Evolutionary conservation across 2,797 vertebrate species (phyloP), one percentile per base, ranked within the genome.

Genomic region (Poeciliopsis paucimaculata): DNA sequence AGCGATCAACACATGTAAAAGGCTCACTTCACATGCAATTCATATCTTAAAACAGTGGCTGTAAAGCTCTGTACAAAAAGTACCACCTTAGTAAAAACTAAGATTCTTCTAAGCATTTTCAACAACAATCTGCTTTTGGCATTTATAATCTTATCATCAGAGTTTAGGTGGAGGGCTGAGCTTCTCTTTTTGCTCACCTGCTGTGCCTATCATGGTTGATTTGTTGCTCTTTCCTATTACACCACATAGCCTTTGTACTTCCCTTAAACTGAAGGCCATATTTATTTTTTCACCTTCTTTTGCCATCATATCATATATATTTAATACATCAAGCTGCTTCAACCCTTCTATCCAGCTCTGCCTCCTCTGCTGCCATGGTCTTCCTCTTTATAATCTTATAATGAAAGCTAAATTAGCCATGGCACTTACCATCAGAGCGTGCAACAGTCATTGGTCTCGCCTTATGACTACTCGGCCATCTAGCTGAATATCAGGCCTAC

Each of bases 401-500:
- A 92, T 43, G 53, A 60, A 81, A 84, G 85, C 77, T 86, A 91
- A 94, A 93, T 92, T 91, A 90, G 83, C 88, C 90, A 76, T 87
- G 89, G 81, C 89, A 79, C 83, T 20, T 84, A 90, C 82, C 90
- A 88, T 90, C 81, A 66, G 89, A 91, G 75, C 83, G 60, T 81
- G 81, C 86, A 85, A 71, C 55, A 12, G 26, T 86, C 88, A 90
- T 93, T 79, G 60, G 89, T 86, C 91, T 93, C 74, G 80, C 90
- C 84, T 93, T 87, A 83, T 90, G 84, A 90, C 89, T 62, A 85
- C 85, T 90, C 86, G 73, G 77, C 90, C 83, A 78, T 84, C 75
- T 92, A 94, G 95, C 93, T 93, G 88, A 92, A 94, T 89, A 93
- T 89, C 88, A 82, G 86, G 75, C 77, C 88, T 70, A 60, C 75